Base-by-base conservation (phyloP, 92 coral and sea anemone species). In the Umimayanthus kanabou region DNA sequence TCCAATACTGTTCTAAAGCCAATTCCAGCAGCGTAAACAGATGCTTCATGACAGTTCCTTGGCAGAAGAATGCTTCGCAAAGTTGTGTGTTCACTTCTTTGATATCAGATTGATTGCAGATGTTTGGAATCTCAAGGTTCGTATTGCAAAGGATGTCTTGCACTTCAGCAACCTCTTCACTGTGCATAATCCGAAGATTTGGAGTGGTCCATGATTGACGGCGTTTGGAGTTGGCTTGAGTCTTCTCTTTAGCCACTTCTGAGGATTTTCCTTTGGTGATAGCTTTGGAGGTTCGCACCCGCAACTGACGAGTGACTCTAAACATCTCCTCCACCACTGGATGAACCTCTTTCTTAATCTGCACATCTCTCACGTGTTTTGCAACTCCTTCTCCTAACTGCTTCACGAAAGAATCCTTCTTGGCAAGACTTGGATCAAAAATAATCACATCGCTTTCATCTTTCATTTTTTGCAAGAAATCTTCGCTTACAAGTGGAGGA, bases 41-140 rank as follows among this genome's bases (percentile, higher is more conserved):
- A 50, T 86, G 84, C 42, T 75, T 66, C 23, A 86, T 47, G 4
- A 77, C 80, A 73, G 4, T 78, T 55, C 42, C 22, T 70, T 86
- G 81, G 82, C 66, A 72, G 88, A 86, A 86, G 55, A 86, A 57
- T 39, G 53, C 45, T 50, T 86, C 84, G 25, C 79, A 30, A 33
- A 86, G 72, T 1, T 61, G 67, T 7, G 79, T 23, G 33, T 86
- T 78, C 26, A 75, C 88, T 23, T 50, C 80, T 39, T 55, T 85
- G 64, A 73, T 39, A 18, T 39, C 79, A 39, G 79, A 75, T 39
- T 43, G 47, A 28, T 75, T 20, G 53, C 29, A 75, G 79, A 75
- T 39, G 10, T 22, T 37, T 1, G 79, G 26, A 20, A 39, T 29
- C 47, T 75, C 50, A 22, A 75, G 47, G 50, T 39, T 20, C 50